phyloP scores from a whole-genome alignment of 2,797 vertebrate species.

The Simalia tracyae region DNA sequence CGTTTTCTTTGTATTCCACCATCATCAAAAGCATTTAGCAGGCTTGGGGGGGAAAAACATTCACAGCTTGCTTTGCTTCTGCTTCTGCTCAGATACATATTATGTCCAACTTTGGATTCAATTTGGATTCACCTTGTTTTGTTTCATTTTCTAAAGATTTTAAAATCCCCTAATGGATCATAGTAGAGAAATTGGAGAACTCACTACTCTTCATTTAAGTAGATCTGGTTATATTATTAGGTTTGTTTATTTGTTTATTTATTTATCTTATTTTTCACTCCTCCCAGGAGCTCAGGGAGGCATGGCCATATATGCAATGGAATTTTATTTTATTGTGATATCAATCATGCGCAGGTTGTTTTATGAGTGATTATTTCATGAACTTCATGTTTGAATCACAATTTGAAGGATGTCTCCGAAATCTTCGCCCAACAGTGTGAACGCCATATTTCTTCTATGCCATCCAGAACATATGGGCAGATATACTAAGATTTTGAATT shows the following conservation, averaged over 20 bases:
- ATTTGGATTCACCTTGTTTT: neutral
- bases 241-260: neutral
- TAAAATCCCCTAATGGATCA: neutral
- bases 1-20: neutral
- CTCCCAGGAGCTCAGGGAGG: neutral
- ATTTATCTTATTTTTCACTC: neutral
- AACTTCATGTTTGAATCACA: neutral
- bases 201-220: neutral
- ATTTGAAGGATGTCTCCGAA: neutral
- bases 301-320: neutral
- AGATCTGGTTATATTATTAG: neutral
- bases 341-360: neutral
- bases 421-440: no score
- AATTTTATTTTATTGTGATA: neutral
- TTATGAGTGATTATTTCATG: neutral
- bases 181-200: neutral
- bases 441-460: no score
- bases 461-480: neutral
- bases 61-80: neutral
- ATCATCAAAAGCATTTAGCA: neutral
- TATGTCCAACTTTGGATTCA: neutral
- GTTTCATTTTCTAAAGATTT: neutral
- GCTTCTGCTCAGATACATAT: neutral
- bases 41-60: neutral
- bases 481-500: neutral